phyloP scores from a whole-genome alignment of 1,140 invertebrate genomes.

The Achroia grisella region DNA sequence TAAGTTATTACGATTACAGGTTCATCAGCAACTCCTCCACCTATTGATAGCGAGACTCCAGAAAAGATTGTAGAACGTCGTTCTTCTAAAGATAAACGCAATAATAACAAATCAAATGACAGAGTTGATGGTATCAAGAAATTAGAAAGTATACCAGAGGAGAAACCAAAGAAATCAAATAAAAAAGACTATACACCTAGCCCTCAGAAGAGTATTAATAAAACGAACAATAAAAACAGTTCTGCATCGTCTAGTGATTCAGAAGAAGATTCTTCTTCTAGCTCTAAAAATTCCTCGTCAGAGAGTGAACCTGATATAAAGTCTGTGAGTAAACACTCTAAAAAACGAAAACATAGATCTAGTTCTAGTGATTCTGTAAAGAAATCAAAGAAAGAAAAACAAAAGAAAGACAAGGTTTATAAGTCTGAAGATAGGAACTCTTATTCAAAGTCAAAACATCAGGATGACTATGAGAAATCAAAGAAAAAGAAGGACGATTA shows the following conservation, averaged over 20 bases:
- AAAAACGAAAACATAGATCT: conserved; percentile 54
- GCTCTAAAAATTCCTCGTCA: conserved; percentile 41
- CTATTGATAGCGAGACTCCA: conserved; percentile 46
- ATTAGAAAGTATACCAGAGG: conserved; percentile 39
- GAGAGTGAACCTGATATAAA: conserved; percentile 37
- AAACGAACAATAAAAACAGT: conserved; percentile 28
- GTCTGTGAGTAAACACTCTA: conserved; percentile 28
- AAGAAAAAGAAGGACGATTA: conserved; percentile 42
- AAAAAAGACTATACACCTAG: conserved; percentile 53
- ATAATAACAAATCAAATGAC: conserved; percentile 39
- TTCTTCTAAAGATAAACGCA: conserved; percentile 41
- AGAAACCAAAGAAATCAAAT: conserved; percentile 37
- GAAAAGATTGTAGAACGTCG: conserved; percentile 48
- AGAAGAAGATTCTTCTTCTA: conserved; percentile 41
- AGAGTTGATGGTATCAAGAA: conserved; percentile 37
- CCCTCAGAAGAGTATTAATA: conserved; percentile 33
- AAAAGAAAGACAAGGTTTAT: conserved; percentile 39
- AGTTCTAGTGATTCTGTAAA: conserved; percentile 38
- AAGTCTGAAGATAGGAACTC: conserved; percentile 35
- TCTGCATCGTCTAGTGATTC: conserved; percentile 40
- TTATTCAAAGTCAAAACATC: conserved; percentile 37
- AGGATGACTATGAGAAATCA: conserved; percentile 32
- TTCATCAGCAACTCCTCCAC: conserved; percentile 53
- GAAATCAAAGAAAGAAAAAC: conserved; percentile 43
- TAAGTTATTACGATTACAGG: conserved; percentile 24